Percentiles rank a stretch among this genome's conserved stretches.
Conservation (phyloP, 2,797 vertebrate species). For the Sebastes elongatus region DNA sequence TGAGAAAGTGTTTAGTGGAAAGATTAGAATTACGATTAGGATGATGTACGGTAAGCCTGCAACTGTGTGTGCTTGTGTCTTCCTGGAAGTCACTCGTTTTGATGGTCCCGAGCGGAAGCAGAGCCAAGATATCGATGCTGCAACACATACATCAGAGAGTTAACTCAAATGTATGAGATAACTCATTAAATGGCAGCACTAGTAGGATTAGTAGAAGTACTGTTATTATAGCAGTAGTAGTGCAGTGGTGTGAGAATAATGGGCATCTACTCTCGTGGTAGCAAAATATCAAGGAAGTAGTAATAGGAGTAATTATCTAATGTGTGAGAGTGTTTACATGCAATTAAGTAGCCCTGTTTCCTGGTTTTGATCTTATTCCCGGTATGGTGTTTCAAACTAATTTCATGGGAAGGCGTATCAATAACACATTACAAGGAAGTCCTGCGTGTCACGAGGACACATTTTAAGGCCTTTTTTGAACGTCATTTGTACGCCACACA, state of each 20-base stretch:
- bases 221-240: neutral
- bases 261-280: neutral
- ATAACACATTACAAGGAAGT: no score
- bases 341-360: neutral
- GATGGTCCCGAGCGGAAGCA: neutral
- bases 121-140: neutral
- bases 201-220: neutral
- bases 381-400: neutral
- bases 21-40: neutral
- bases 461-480: no score
- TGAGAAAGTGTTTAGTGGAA: slow-evolving; percentile 30
- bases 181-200: neutral
- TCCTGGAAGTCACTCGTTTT: slow-evolving; percentile 20
- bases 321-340: neutral
- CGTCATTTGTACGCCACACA: no score
- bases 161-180: neutral
- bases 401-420: no score
- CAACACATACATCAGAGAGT: neutral
- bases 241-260: neutral
- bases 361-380: neutral
- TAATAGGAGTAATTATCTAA: neutral
- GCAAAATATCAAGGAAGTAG: neutral
- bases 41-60: neutral
- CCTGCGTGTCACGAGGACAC: no score
- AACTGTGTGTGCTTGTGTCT: neutral